A percentile compares a stretch with the other conserved stretches of the same genome.
These are phyloP conservation scores for Perdix hodgsoniae DNA, from an alignment of 2,797 vertebrate species.

Conservation along the genomic window DNA sequence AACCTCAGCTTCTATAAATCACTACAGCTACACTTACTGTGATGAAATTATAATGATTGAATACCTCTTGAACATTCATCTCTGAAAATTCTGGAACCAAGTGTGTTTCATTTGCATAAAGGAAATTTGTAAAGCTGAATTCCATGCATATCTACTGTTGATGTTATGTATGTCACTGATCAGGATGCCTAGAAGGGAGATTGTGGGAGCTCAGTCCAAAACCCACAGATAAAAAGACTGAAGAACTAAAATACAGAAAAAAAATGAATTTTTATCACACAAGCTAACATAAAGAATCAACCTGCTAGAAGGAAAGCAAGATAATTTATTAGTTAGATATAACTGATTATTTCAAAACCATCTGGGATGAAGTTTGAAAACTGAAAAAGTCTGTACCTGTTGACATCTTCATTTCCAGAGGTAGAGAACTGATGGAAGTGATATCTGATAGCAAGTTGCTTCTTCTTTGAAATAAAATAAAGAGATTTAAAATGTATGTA, in stretches of 20 bases:
- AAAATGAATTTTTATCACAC: not conserved
- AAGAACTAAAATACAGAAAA: not conserved
- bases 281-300: not conserved
- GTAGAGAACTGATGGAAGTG: not conserved
- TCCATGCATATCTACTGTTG: not conserved
- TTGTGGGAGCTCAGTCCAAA: not conserved
- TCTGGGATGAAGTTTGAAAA: not conserved
- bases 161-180: not conserved
- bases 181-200: not conserved
- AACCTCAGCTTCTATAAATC: not conserved
- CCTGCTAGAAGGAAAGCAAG: not conserved
- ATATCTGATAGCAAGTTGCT: accelerated
- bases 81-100: not conserved
- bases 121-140: not conserved
- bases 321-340: not conserved
- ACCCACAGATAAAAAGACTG: not conserved
- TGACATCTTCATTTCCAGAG: not conserved
- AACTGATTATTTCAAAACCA: not conserved
- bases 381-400: not conserved
- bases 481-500: too few relatives aligned
- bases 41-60: not conserved
- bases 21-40: not conserved
- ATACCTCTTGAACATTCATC: not conserved
- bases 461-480: not conserved
- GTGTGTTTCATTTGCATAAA: not conserved